Evolutionary conservation across 2,113 vertebrate species (phyloP).

Genomic region (Myotis brandtii): DNA sequence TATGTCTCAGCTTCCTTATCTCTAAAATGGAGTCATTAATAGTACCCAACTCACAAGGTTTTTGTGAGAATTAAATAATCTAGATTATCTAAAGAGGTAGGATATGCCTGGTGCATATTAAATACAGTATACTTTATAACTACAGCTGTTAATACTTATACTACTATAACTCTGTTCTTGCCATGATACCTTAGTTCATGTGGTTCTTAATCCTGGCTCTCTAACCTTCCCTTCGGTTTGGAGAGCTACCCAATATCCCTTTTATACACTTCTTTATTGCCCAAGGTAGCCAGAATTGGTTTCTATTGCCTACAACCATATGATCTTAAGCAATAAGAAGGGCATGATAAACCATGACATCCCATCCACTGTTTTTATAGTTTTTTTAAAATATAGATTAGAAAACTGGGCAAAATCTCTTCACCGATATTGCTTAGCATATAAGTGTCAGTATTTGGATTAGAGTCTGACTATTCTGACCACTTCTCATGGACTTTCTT

Average conservation of each 20-base stretch:
- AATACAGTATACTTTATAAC: not conserved
- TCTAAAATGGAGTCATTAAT: not conserved
- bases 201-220: not conserved
- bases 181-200: not conserved
- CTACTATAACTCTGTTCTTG: not conserved
- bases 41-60: not conserved
- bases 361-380: not conserved
- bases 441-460: not conserved
- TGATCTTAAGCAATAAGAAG: not conserved
- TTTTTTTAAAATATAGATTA: not conserved
- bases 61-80: not conserved
- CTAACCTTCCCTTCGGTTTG: slow-evolving; percentile 14
- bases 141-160: not conserved
- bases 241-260: not conserved
- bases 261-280: not conserved
- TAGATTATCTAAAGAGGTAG: not conserved
- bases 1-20: not conserved
- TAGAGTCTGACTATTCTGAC: not conserved
- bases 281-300: not conserved
- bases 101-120: not conserved
- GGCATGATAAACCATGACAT: not conserved
- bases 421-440: not conserved
- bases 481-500: not conserved
- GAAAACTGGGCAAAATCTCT: not conserved
- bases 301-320: not conserved